Conservation (phyloP, 1,140 invertebrate genomes). For the Drosophila teissieri region DNA sequence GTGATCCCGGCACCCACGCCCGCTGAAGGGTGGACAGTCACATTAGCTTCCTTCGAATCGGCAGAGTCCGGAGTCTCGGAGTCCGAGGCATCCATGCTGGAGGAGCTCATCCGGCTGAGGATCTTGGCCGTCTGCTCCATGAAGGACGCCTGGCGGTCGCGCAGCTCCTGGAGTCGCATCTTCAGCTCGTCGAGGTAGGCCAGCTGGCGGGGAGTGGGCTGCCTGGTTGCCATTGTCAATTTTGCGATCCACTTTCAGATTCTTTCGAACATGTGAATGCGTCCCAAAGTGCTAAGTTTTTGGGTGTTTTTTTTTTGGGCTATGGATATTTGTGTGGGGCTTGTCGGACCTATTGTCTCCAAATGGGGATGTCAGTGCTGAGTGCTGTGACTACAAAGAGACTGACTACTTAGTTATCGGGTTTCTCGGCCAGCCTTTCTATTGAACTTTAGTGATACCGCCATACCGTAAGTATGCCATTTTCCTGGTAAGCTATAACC, state of each 20-base stretch:
- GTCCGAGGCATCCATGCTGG: background rate
- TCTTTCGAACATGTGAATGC: constrained; percentile 2
- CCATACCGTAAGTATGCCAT: constrained; percentile 4
- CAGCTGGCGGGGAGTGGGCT: constrained; percentile 54
- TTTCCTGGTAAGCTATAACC: background rate
- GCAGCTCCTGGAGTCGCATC: constrained; percentile 50
- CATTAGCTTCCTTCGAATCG: background rate
- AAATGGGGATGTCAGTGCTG: background rate
- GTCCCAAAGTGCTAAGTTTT: background rate
- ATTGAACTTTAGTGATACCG: background rate
- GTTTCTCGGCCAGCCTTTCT: too few species aligned
- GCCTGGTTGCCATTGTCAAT: constrained; percentile 24
- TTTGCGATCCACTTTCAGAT: constrained; percentile 14
- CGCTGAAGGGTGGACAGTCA: background rate
- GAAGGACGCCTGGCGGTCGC: constrained; percentile 56
- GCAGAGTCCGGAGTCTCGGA: background rate
- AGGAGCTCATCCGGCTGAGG: constrained; percentile 39
- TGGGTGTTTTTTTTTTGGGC: constrained; percentile 11
- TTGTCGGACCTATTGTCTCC: constrained; percentile 7
- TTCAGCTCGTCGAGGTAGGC: constrained; percentile 69
- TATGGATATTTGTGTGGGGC: background rate
- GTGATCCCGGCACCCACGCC: background rate
- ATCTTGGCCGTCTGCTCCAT: constrained; percentile 64
- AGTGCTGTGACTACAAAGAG: background rate
- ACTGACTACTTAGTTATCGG: background rate